Base-by-base conservation (phyloP, 2,113 vertebrate species). In the Marcusenius ussheri region DNA sequence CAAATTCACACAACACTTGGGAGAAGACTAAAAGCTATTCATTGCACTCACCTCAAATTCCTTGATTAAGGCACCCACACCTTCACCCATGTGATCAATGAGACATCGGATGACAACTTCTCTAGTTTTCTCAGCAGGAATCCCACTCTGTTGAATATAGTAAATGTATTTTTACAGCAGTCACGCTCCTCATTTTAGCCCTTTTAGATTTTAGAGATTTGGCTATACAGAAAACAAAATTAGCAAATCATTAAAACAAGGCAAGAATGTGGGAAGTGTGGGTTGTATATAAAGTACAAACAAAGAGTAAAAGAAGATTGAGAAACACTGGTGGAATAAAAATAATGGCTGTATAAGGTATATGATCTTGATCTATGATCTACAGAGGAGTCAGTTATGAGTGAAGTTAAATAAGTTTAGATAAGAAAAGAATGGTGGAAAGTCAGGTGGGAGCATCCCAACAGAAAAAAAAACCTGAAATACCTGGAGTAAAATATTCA, bases 321-420 rank as follows among this genome's bases (percentile, higher is more conserved):
- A n/a, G 56, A 62, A n/a, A 62, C 56, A n/a, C 56, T 62, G 56
- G 56, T 62, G 24, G 24, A 62, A 62, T 62, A 62, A 62, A 58
- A 62, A 62, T 62, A 62, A 62, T 62, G 56, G 21, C 56, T n/a
- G 56, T 58, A 89, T 86, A 90, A 56, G 89, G 87, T 49, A 90
- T 85, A 53, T 62, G 56, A 62, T 62, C 56, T 62, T 62, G 56
- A 62, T 62, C 56, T 62, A 80, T 35, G 46, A 91, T 90, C 21
- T 88, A 77, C 74, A 39, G 49, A 49, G 88, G 11, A 90, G 24
- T 62, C 56, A 62, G 56, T 62, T 62, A n/a, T 62, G 56, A 62
- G 8, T 62, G 56, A 87, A 90, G 56, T n/a, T 62, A 62, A 62
- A n/a, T 62, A 62, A 13, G 11, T 50, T 50, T 50, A 50, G 11